Conservation (phyloP, 2,888 invertebrate genomes). For the Mantis religiosa region DNA sequence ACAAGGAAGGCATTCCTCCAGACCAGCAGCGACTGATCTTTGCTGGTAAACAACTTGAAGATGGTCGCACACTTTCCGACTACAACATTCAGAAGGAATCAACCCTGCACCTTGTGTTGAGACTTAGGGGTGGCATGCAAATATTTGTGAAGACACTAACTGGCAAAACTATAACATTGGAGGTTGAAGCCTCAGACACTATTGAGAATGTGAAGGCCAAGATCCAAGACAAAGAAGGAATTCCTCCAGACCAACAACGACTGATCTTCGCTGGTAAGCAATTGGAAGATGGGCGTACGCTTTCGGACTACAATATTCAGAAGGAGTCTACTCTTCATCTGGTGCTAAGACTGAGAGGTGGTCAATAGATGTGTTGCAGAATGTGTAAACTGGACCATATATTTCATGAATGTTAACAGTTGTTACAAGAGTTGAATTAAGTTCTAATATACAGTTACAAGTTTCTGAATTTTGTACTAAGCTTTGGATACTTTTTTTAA, state of each 20-base stretch:
- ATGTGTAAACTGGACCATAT: neutral
- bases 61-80: constrained; percentile 53
- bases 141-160: constrained; percentile 94
- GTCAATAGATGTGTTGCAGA: neutral
- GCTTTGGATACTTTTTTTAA: neutral
- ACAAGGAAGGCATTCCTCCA: constrained; percentile 36
- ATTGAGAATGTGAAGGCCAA: no score
- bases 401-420: neutral
- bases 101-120: constrained; percentile 53
- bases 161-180: constrained; percentile 88
- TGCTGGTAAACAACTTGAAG: constrained; percentile 42
- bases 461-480: neutral
- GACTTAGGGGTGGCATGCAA: constrained; percentile 77
- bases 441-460: neutral
- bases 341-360: neutral
- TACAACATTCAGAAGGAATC: constrained; percentile 58
- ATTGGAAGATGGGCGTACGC: no score
- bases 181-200: constrained; percentile 40
- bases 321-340: neutral
- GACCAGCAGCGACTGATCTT: constrained; percentile 32
- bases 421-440: neutral
- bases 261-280: no score
- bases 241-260: no score
- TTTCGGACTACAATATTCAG: no score
- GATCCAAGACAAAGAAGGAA: no score